Evolutionary conservation across 1,140 invertebrate species (phyloP), one percentile per base, ranked within the genome.

Genomic region (Platyscapa corneri): DNA sequence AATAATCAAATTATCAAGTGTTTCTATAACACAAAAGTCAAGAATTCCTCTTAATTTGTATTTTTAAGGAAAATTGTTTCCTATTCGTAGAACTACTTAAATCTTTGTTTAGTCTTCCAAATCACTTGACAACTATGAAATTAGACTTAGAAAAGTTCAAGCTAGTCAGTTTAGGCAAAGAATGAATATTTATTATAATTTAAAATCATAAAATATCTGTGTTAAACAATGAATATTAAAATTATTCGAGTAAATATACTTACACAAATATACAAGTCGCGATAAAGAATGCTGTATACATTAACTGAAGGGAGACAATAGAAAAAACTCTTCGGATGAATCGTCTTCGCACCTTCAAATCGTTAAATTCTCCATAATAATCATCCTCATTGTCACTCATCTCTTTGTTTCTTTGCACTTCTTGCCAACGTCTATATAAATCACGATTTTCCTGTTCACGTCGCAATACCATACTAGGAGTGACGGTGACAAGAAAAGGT

Each of bases 311-410:
- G 0, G 88, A 88, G 12, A 92, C 77, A 18, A 92, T 85, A 23
- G 85, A 88, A 56, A 91, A 92, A 16, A 92, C 90, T 86, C 90
- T 91, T 76, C 88, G 86, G 12, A 92, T 87, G 60, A 92, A 92
- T 23, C 34, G 86, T 42, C 91, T 88, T 42, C 91, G 87, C 3
- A 92, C 42, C 27, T 80, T 79, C 0, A 70, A 46, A 30, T 89
- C 42, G 60, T 90, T 89, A 77, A 92, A 92, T n/a, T 91, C 89
- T 0, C 88, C 91, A n/a, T 87, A 46, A 34, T 90, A 92, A 0
- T 89, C 87, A 0, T 86, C 88, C 0, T 87, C 74, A 23, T 27
- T 39, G 42, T 86, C 27, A 23, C 34, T n/a, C 30, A 34, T 87
- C 5, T 85, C 65, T 78, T 85, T 84, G 12, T 89, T 88, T 42